Evolutionary conservation across 1,140 invertebrate species (phyloP), one percentile per base, ranked within the genome.

Genomic region (Drosophila sechellia): DNA sequence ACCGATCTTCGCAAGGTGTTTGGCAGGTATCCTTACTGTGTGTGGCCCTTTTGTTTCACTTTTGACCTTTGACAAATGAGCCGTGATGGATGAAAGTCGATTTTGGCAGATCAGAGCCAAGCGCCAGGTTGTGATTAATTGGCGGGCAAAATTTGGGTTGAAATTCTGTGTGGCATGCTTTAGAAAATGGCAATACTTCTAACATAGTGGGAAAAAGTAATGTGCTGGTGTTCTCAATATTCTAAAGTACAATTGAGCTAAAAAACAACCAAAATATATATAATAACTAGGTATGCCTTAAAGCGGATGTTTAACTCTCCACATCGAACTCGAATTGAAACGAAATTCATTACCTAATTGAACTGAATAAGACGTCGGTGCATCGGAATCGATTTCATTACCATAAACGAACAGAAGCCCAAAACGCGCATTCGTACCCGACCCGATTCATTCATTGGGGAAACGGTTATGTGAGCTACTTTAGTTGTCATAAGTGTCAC

Each of bases 401-500:
- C 81, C 81, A 81, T 75, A 77, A 79, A 65, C 63, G 59, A 50
- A 27, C 34, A 45, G 54, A 34, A 39, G 34, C 31, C 55, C 39
- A n/a, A 63, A 43, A 37, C 46, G 27, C 48, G 27, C 43, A 25
- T 10, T 17, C 43, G 22, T 10, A 22, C 43, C 50, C 56, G 56
- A 22, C 43, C 50, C 56, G 56, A 13, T 37, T 37, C 35, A 73
- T 55, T 40, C 57, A 49, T 20, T 45, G 27, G 17, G 40, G 39
- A 63, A 80, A 89, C 84, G 65, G 84, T 89, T 89, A 89, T 89
- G 84, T 84, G 84, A 70, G 84, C 84, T 79, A 89, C 84, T 89
- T 89, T 73, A 84, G 72, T 89, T 89, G 84, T 89, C 84, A 89
- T 89, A 89, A 89, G 84, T 89, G 84, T 89, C 84, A 89, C 84